phyloP scores from a whole-genome alignment of 2,113 vertebrate genomes.

The Pseudopipra pipra region DNA sequence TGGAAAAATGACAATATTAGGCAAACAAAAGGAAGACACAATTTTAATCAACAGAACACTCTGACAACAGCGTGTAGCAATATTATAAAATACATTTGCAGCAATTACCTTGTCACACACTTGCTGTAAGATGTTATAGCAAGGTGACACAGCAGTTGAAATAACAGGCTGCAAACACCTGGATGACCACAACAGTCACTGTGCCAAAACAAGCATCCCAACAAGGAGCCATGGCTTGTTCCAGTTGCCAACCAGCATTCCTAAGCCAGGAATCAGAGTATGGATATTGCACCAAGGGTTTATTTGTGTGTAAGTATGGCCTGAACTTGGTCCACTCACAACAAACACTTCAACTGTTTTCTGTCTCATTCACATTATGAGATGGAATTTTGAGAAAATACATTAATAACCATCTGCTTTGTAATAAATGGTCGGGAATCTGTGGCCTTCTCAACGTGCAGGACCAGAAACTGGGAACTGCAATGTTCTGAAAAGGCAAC shows the following conservation, averaged over 20 bases:
- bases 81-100: background rate
- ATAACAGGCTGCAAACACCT: background rate
- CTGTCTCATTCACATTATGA: background rate
- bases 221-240: background rate
- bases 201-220: background rate
- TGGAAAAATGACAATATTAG: background rate
- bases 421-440: background rate
- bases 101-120: background rate
- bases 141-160: background rate
- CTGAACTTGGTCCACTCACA: background rate
- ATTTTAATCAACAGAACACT: background rate
- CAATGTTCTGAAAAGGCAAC: background rate
- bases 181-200: background rate
- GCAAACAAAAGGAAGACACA: background rate
- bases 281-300: background rate
- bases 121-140: background rate
- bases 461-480: background rate
- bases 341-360: background rate
- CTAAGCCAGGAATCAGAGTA: background rate
- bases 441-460: background rate
- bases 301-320: background rate
- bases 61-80: background rate
- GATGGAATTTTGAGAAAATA: background rate
- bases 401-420: background rate
- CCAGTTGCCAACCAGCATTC: background rate